A percentile compares a stretch with the other conserved stretches of the same genome.
Conservation (phyloP, 2,888 invertebrate genomes). For the Lasioglossum vierecki region DNA sequence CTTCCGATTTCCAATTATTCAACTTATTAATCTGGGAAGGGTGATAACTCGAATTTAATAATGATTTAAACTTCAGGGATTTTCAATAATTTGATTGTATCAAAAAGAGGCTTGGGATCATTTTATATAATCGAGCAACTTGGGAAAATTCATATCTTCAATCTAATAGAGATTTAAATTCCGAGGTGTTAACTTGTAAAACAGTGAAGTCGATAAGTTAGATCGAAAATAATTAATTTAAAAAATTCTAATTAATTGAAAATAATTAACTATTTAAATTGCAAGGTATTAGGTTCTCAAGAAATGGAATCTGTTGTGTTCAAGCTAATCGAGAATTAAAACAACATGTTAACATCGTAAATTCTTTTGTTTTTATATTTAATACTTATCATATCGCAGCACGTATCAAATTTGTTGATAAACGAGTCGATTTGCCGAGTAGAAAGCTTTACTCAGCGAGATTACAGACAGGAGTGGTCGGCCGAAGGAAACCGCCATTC, state of each 20-base stretch:
- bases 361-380: not conserved
- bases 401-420: slow-evolving; percentile 18
- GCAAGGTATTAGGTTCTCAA: not conserved
- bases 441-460: slow-evolving; percentile 25
- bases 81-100: not conserved
- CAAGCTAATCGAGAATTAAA: not conserved
- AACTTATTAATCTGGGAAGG: not conserved
- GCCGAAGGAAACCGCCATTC: slow-evolving; percentile 20
- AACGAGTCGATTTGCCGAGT: not conserved
- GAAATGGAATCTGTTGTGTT: not conserved
- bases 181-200: too few species aligned
- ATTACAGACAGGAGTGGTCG: slow-evolving; percentile 14
- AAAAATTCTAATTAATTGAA: not conserved
- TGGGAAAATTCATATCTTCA: not conserved
- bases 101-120: not conserved
- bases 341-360: not conserved
- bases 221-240: not conserved
- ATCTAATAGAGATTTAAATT: not conserved
- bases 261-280: not conserved
- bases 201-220: too few species aligned
- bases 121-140: not conserved
- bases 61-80: not conserved
- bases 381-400: not conserved
- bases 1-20: not conserved
- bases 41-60: not conserved